Evolutionary conservation across 2,888 invertebrate genomes (phyloP).

Genomic region (Thereva unica): DNA sequence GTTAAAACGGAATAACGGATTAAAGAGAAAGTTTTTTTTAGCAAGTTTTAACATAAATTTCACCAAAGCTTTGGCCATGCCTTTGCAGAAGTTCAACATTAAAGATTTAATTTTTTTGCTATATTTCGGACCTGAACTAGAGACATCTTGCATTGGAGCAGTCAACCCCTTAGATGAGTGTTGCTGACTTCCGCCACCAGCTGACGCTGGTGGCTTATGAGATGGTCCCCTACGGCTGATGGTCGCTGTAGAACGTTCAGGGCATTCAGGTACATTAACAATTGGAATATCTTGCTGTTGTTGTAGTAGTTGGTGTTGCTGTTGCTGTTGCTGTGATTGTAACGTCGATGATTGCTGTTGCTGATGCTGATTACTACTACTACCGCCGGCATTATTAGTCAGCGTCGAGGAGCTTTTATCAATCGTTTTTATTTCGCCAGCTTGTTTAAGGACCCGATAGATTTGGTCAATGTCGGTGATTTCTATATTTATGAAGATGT

Average conservation of each 20-base stretch:
- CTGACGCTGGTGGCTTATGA: constrained; percentile 40
- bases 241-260: constrained; percentile 45
- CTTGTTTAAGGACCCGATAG: constrained; percentile 93
- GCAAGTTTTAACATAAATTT: constrained; percentile 27
- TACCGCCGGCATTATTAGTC: background rate
- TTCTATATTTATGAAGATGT: constrained; percentile 45
- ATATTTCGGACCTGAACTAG: constrained; percentile 58
- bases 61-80: constrained; percentile 28
- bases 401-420: constrained; percentile 17
- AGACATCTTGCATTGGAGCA: constrained; percentile 61
- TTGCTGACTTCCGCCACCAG: constrained; percentile 52
- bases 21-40: constrained; percentile 13
- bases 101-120: background rate
- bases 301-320: constrained; percentile 41
- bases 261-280: constrained; percentile 55
- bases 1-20: constrained; percentile 4
- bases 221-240: constrained; percentile 28
- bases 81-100: constrained; percentile 3
- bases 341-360: constrained; percentile 16
- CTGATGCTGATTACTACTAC: constrained; percentile 22
- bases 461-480: constrained; percentile 81
- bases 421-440: constrained; percentile 73
- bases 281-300: constrained; percentile 54
- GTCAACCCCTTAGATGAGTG: constrained; percentile 56
- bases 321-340: constrained; percentile 23